Base-by-base conservation (phyloP, 2,888 invertebrate genomes). In the Yponomeuta sedellus region DNA sequence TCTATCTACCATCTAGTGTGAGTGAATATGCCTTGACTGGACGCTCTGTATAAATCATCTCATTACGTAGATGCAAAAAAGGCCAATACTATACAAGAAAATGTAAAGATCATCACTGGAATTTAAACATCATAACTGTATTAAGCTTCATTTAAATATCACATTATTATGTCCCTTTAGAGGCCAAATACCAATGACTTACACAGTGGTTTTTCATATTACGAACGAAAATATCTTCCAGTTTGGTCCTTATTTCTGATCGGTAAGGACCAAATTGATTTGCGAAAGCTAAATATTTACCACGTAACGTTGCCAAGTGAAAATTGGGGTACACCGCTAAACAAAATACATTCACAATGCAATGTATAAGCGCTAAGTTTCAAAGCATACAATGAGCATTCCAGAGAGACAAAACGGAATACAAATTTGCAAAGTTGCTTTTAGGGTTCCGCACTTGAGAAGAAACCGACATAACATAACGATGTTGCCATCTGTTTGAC, bases 81-180 rank as follows among this genome's bases (percentile, higher is more conserved):
- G n/a, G n/a, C n/a, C n/a, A n/a, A n/a, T n/a, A n/a, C n/a, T n/a
- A n/a, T n/a, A 5, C 2, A 2, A 28, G 5, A 28, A 4, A 34
- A 34, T 8, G 34, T 34, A 1, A 34, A 8, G 6, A 8, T 34
- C 34, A 34, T 34, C 34, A 5, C 34, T 34, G 34, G 34, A 34
- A 34, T 34, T 34, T 34, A 34, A 34, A 34, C 8, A 25, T 16
- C 16, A 5, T 52, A 52, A 52, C 44, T 12, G 16, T 16, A 16
- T 52, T 52, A 52, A 52, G 44, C 34, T 52, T 52, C 12, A 52
- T 52, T 52, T 52, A 52, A 52, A 52, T 52, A 52, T 52, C 44
- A 52, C 6, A 16, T 16, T 5, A 16, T 52, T 52, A 52, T 52
- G 44, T 16, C 16, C 44, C 44, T 52, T 52, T 52, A 52, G 16